Conservation (phyloP, 2,113 vertebrate species). For the Sapayoa aenigma region DNA sequence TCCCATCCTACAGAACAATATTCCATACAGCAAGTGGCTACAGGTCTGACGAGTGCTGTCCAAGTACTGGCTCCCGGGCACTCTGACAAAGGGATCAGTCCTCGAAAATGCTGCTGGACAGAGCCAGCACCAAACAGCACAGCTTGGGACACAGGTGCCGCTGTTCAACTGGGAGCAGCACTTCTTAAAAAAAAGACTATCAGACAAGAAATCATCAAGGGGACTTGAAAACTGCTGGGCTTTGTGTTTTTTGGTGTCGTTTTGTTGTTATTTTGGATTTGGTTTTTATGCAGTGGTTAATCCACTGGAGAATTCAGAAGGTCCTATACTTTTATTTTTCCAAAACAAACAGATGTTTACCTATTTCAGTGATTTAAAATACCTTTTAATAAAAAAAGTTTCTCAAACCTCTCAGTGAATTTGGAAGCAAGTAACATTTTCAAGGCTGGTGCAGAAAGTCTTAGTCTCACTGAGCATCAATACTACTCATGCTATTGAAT, state of each 20-base stretch:
- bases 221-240: neutral
- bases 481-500: neutral
- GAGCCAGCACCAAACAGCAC: neutral
- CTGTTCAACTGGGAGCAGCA: neutral
- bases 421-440: neutral
- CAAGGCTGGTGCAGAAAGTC: neutral
- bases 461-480: neutral
- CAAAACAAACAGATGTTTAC: neutral
- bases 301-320: neutral
- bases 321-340: neutral
- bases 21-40: conserved; percentile 73
- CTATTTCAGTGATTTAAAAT: neutral
- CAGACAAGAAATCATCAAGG: neutral
- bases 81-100: neutral
- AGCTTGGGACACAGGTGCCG: neutral
- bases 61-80: neutral
- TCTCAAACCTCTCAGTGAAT: neutral
- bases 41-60: neutral
- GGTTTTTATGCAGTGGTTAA: neutral
- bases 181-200: neutral
- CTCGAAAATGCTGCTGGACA: neutral
- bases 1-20: conserved; percentile 69
- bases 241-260: neutral
- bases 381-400: neutral
- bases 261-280: neutral